Evolutionary conservation across 2,888 invertebrate genomes (phyloP).

Genomic region (Archips crataeganus): DNA sequence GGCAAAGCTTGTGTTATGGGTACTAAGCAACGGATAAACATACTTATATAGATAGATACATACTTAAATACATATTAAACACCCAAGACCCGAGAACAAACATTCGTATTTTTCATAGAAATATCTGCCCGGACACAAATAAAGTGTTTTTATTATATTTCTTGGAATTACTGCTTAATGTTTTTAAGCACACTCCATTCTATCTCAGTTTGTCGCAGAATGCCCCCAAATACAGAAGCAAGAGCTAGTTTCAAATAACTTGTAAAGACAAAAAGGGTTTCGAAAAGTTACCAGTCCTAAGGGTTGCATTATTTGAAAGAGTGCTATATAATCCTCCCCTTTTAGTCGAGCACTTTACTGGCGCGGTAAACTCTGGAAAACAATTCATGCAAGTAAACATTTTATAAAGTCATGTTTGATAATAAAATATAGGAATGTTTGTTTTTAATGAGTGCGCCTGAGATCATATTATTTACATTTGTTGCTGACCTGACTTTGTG

Average conservation of each 20-base stretch:
- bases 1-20: no score
- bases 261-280: slow-evolving; percentile 1
- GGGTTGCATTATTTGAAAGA: slow-evolving; percentile 11
- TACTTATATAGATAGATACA: no score
- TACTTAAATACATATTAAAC: no score
- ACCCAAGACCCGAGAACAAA: no score
- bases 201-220: neutral
- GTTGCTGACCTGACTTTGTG: neutral
- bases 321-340: slow-evolving; percentile 7
- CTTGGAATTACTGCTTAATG: no score
- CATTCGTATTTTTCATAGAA: no score
- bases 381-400: slow-evolving; percentile 6
- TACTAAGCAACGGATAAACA: no score
- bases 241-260: neutral
- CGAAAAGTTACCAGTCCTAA: neutral
- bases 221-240: neutral
- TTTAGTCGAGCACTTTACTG: slow-evolving; percentile 1
- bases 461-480: neutral
- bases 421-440: neutral
- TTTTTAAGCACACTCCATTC: no score
- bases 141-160: no score
- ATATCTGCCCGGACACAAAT: no score
- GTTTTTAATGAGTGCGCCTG: neutral
- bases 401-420: slow-evolving; percentile 6
- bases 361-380: slow-evolving; percentile 3